Conservation (phyloP, 2,797 vertebrate genomes). For the Steatocranus sp. region DNA sequence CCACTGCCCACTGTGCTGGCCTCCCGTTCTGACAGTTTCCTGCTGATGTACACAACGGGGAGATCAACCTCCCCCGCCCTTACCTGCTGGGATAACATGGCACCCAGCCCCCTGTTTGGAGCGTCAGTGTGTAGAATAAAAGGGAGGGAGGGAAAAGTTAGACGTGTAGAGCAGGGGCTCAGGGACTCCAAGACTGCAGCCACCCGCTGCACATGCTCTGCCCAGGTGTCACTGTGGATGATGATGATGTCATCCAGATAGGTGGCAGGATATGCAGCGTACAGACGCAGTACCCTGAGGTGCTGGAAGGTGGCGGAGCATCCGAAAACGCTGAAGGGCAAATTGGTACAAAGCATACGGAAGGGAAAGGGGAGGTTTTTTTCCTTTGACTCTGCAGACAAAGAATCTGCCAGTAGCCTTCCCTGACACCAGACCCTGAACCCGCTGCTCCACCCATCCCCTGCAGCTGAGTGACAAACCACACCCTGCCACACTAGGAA, state of each 20-base stretch:
- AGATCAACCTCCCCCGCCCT: not conserved
- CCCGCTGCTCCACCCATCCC: not conserved
- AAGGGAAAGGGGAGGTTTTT: not conserved
- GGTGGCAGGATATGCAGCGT: not conserved
- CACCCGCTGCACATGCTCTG: not conserved
- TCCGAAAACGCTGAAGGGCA: accelerated
- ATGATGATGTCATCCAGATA: not conserved
- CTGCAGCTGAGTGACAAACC: not conserved
- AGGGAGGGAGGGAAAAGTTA: not conserved
- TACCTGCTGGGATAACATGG: not conserved
- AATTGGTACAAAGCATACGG: not conserved
- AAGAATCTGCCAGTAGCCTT: not conserved
- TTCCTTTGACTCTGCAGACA: not conserved
- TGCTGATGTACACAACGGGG: not conserved
- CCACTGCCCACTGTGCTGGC: not conserved
- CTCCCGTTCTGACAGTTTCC: not conserved
- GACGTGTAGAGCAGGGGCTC: not conserved
- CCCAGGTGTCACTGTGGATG: not conserved
- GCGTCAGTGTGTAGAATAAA: not conserved
- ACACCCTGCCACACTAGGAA: not conserved
- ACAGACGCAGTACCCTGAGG: not conserved
- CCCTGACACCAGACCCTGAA: not conserved
- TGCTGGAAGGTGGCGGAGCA: accelerated
- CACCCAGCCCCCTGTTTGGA: not conserved
- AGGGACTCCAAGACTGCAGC: not conserved